Conservation (phyloP, 2,888 invertebrate species). For the Ligdia adustata region DNA sequence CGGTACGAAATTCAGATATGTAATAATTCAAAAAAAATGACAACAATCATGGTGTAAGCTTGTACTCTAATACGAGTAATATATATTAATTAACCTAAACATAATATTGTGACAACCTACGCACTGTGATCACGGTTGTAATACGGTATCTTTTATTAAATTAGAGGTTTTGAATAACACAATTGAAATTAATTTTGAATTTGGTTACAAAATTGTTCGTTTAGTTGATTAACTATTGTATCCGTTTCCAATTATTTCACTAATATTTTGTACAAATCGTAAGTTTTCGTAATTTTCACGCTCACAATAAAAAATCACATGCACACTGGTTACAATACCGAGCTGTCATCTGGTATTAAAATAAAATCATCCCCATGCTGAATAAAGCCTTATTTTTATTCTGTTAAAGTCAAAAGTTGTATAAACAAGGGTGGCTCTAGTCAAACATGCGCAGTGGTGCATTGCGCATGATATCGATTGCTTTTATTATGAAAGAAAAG, state of each 20-base stretch:
- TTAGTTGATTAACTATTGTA: background rate
- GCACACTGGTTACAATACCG: conserved; percentile 66
- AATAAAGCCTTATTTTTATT: conserved; percentile 19
- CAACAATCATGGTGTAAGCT: too few relatives aligned
- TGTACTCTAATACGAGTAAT: too few relatives aligned
- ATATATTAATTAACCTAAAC: too few relatives aligned
- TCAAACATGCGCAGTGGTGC: conserved; percentile 78
- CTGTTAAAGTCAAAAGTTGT: conserved; percentile 38
- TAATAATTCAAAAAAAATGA: too few relatives aligned
- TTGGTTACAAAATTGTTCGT: conserved; percentile 22
- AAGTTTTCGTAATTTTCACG: conserved; percentile 40
- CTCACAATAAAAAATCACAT: conserved; percentile 56
- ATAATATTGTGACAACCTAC: too few relatives aligned
- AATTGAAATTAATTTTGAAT: too few relatives aligned
- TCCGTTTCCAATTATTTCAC: background rate
- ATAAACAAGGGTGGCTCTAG: conserved; percentile 38
- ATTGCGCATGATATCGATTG: conserved; percentile 81
- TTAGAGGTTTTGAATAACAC: too few relatives aligned
- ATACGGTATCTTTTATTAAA: too few relatives aligned
- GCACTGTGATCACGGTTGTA: too few relatives aligned
- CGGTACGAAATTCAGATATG: too few relatives aligned
- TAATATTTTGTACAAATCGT: background rate
- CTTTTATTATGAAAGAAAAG: conserved; percentile 68
- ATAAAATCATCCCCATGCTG: conserved; percentile 24
- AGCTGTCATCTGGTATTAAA: conserved; percentile 67